phyloP scores from a whole-genome alignment of 2,113 vertebrate species.

The Capreolus pygargus region DNA sequence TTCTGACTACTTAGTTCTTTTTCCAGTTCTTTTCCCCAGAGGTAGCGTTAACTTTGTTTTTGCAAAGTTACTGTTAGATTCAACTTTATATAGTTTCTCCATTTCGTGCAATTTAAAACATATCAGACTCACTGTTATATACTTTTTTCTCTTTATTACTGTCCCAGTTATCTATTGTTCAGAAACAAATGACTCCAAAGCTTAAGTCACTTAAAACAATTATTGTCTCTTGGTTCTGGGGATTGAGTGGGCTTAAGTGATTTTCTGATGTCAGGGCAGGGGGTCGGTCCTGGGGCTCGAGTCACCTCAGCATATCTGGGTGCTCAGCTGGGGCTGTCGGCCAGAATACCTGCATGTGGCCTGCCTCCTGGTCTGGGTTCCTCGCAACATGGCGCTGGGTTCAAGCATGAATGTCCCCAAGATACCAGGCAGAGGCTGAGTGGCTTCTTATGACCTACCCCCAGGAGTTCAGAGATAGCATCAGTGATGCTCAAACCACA shows the following conservation, averaged over 20 bases:
- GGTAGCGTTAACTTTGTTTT: not conserved
- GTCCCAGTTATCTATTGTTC: not conserved
- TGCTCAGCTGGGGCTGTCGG: not conserved
- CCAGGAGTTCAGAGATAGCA: not conserved
- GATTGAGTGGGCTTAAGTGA: not conserved
- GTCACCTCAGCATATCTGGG: not conserved
- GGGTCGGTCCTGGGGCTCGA: not conserved
- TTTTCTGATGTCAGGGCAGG: not conserved
- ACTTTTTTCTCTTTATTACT: not conserved
- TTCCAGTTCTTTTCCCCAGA: not conserved
- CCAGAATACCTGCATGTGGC: not conserved
- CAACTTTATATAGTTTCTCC: not conserved
- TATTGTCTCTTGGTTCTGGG: not conserved
- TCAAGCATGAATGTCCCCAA: not conserved
- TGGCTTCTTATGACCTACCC: not conserved
- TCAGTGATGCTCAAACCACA: not conserved
- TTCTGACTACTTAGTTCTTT: not conserved
- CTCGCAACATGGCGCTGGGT: not conserved
- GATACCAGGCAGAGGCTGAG: not conserved
- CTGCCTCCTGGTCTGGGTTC: not conserved
- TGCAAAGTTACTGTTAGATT: not conserved
- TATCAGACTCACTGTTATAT: not conserved
- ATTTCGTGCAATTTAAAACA: not conserved
- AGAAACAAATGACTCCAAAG: not conserved
- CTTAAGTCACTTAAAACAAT: not conserved